These are phyloP conservation scores for Limnodromus scolopaceus DNA, from an alignment of 2,797 vertebrate genomes.

Conservation along the genomic window DNA sequence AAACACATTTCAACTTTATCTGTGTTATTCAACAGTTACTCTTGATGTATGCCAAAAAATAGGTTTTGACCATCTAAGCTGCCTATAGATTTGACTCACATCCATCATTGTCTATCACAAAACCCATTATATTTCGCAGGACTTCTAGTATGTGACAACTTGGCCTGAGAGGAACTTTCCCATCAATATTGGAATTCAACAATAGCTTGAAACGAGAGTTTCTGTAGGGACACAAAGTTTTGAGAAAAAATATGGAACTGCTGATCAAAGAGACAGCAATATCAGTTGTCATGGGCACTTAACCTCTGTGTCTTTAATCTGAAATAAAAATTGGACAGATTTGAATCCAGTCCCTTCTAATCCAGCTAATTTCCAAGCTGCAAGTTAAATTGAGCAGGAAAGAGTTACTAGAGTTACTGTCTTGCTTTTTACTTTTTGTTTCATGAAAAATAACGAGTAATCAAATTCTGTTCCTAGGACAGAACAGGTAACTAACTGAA, in stretches of 20 bases:
- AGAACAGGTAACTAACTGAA: neutral
- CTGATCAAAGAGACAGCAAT: neutral
- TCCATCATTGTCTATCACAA: neutral
- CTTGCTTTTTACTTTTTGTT: neutral
- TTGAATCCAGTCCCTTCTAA: neutral
- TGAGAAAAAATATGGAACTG: neutral
- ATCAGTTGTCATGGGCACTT: neutral
- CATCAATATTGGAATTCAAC: rapidly evolving
- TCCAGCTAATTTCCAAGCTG: neutral
- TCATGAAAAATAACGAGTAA: neutral
- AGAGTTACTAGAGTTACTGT: neutral
- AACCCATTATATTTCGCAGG: neutral
- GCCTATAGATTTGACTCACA: neutral
- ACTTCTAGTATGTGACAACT: neutral
- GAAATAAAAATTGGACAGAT: neutral
- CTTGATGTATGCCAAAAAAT: neutral
- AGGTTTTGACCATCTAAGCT: neutral
- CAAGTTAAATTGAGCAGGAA: neutral
- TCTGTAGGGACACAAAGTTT: neutral
- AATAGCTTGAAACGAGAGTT: neutral
- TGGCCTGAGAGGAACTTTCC: neutral
- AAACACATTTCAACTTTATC: neutral
- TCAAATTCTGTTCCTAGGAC: neutral
- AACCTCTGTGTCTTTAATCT: neutral
- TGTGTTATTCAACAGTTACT: neutral